These are phyloP conservation scores for Tetramorium simillimum DNA, from an alignment of 1,140 invertebrate species.

Conservation along the genomic window DNA sequence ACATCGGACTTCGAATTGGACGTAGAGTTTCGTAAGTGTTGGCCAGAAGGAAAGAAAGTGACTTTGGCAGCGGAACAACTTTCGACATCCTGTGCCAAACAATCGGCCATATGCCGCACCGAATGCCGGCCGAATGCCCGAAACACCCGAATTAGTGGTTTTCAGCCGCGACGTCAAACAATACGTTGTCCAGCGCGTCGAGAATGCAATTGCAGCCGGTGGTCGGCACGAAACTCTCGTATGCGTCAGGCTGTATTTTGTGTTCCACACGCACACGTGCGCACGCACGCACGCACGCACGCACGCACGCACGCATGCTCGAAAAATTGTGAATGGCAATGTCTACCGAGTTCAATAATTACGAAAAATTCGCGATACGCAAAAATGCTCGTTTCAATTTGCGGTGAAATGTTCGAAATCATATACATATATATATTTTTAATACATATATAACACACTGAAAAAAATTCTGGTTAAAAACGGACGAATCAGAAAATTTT, in stretches of 20 bases:
- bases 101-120: slow-evolving; percentile 66
- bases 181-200: slow-evolving; percentile 54
- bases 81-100: slow-evolving; percentile 72
- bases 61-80: slow-evolving; percentile 65
- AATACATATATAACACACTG: too few relatives aligned
- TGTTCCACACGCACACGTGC: slow-evolving; percentile 9
- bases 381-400: neutral
- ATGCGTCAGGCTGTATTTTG: slow-evolving; percentile 53
- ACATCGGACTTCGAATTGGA: slow-evolving; percentile 62
- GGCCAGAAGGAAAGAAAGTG: slow-evolving; percentile 64
- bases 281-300: neutral
- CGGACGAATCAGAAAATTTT: too few relatives aligned
- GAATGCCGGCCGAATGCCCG: slow-evolving; percentile 40
- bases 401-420: neutral
- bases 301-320: slow-evolving; percentile 29
- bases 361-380: slow-evolving; percentile 14
- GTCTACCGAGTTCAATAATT: slow-evolving; percentile 22
- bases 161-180: slow-evolving; percentile 66
- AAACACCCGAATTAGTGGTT: slow-evolving; percentile 69
- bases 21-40: slow-evolving; percentile 65
- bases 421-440: too few relatives aligned
- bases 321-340: neutral
- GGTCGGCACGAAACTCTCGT: slow-evolving; percentile 56
- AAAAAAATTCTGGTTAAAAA: too few relatives aligned
- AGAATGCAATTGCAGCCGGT: slow-evolving; percentile 67